These are phyloP conservation scores for Leptinotarsa lineolata DNA, from an alignment of 1,140 invertebrate genomes.

Conservation along the genomic window DNA sequence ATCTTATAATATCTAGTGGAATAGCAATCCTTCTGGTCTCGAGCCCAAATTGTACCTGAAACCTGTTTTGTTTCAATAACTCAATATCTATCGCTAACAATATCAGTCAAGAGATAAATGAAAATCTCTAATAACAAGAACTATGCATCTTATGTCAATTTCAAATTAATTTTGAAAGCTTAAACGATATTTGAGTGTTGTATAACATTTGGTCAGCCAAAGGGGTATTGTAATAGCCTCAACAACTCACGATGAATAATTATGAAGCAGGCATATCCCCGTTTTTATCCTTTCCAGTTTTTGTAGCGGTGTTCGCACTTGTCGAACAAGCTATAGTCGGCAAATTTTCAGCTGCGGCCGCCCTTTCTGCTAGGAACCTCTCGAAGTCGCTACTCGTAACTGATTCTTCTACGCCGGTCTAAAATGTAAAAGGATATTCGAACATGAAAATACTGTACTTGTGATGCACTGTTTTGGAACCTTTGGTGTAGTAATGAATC, in stretches of 20 bases:
- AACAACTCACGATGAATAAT: slow-evolving; percentile 1
- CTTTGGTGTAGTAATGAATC: no score
- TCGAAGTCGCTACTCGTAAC: slow-evolving; percentile 91
- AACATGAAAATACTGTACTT: not conserved
- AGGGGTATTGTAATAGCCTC: slow-evolving; percentile 16
- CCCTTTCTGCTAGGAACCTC: slow-evolving; percentile 85
- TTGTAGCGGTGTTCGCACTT: not conserved
- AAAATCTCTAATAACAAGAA: not conserved
- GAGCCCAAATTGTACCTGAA: no score
- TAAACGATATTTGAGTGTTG: not conserved
- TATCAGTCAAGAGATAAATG: no score
- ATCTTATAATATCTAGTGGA: no score
- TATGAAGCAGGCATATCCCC: slow-evolving; percentile 19
- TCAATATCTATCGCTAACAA: no score
- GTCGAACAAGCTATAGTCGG: slow-evolving; percentile 51
- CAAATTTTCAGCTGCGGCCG: slow-evolving; percentile 77
- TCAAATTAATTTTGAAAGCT: not conserved
- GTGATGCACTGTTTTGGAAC: no score
- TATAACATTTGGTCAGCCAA: not conserved
- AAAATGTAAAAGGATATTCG: slow-evolving; percentile 16
- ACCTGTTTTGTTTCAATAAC: no score
- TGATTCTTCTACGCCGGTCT: slow-evolving; percentile 64
- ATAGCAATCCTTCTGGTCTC: no score
- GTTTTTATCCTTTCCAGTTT: slow-evolving; percentile 30
- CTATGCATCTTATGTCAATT: not conserved